Percentiles rank a stretch among this genome's conserved stretches.
These are phyloP conservation scores for Eudyptes chrysolophus DNA, from an alignment of 2,113 vertebrate genomes.

Conservation along the genomic window DNA sequence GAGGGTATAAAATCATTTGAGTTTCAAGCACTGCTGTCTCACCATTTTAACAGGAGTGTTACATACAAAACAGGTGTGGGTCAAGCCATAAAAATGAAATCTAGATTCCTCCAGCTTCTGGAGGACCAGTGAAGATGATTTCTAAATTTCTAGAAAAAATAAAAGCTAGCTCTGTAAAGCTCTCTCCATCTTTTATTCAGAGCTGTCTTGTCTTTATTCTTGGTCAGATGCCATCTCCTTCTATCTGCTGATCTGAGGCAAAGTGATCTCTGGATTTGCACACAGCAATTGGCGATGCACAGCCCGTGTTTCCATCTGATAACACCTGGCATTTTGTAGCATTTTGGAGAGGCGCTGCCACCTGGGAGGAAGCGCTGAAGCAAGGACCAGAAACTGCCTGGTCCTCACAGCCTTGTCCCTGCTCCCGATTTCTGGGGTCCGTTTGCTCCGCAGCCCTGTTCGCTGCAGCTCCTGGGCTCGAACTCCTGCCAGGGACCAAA, in stretches of 20 bases:
- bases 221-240: neutral
- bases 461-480: neutral
- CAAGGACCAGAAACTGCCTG: neutral
- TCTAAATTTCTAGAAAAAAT: neutral
- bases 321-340: neutral
- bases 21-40: neutral
- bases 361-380: neutral
- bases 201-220: neutral
- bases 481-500: neutral
- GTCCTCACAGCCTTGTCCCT: neutral
- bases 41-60: neutral
- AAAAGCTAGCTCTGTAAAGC: neutral
- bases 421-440: neutral
- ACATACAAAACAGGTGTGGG: neutral
- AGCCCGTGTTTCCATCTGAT: rapidly evolving
- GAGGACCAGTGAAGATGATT: neutral
- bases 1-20: neutral
- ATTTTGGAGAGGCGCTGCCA: neutral
- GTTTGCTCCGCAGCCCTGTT: rapidly evolving
- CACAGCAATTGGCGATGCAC: rapidly evolving
- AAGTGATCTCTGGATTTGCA: neutral
- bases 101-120: neutral
- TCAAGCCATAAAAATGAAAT: neutral
- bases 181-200: neutral
- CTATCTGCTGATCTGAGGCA: neutral